Base-by-base conservation (phyloP, 2,888 invertebrate genomes). In the Drosophila putrida region DNA sequence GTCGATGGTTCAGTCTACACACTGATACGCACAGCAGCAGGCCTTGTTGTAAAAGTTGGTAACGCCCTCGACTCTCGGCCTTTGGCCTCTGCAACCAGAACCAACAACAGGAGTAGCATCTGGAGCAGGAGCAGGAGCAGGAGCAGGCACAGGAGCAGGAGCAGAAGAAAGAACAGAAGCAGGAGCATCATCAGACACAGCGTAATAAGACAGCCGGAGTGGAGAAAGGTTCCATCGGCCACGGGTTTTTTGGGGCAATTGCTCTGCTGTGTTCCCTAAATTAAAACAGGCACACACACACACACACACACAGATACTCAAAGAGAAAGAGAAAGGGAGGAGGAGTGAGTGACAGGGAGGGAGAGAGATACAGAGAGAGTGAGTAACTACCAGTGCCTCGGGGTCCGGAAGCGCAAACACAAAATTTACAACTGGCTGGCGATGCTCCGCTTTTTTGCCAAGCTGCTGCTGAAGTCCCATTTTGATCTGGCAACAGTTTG, bases 151-250 rank as follows among this genome's bases (percentile, higher is more conserved):
- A 15, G 44, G 36, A 20, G 53, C 28, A 35, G 33, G 20, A 20
- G 20, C 20, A 20, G 20, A 20, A 20, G 20, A 20, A 39, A 43
- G 50, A 41, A 31, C 11, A 33, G 47, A 35, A 43, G 47, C 31
- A 28, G 58, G 10, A 59, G 58, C 28, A 38, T 28, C 51, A 51
- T 27, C 51, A 54, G 47, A 67, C 41, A 53, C 51, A 60, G 69
- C 71, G 57, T 78, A 78, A 87, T 75, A 82, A 83, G 84, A 78
- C 84, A 87, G 71, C 38, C n/a, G 53, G 47, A 64, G 61, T 35
- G 20, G 53, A 27, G 80, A 65, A 75, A 59, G 73, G 60, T 66
- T 76, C 50, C 62, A 35, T 13, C 44, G 53, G 63, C 67, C 72
- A 80, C 47, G 49, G 63, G 44, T 51, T 54, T 60, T 53, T 54